These are phyloP conservation scores for Gallinago undulata DNA, from an alignment of 2,113 vertebrate genomes.

Conservation along the genomic window DNA sequence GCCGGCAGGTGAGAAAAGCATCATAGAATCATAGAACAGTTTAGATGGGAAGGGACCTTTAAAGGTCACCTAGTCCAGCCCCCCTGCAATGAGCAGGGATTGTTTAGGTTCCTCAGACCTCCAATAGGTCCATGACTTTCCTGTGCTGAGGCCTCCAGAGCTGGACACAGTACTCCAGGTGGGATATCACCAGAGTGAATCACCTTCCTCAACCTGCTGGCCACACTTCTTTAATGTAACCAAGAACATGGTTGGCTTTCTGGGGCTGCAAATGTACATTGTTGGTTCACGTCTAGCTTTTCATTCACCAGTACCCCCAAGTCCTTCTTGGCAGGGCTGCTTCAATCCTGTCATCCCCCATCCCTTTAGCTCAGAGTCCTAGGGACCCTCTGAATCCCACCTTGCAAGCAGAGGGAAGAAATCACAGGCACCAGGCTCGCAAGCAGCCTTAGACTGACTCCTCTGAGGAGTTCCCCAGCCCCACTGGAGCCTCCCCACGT, in stretches of 20 bases:
- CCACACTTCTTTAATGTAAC: neutral
- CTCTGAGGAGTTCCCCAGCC: neutral
- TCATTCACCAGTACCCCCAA: neutral
- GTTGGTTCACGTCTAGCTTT: neutral
- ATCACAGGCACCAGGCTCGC: accelerated
- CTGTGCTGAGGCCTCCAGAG: neutral
- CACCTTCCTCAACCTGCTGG: neutral
- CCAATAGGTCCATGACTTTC: neutral
- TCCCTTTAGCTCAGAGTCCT: neutral
- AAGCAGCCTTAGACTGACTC: neutral
- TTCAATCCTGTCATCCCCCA: neutral
- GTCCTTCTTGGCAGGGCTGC: neutral
- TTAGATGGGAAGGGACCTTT: neutral
- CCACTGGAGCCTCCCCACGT: accelerated
- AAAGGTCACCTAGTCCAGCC: neutral
- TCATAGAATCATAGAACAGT: neutral
- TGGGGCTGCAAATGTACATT: neutral
- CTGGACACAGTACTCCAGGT: neutral
- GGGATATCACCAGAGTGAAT: neutral
- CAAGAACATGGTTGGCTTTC: neutral
- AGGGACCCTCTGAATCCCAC: neutral
- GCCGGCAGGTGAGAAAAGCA: neutral
- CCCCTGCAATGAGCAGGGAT: neutral
- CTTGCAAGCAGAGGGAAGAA: neutral
- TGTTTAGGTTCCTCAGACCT: neutral